Percentiles rank a stretch among this genome's conserved stretches.
phyloP scores from a whole-genome alignment of 1,140 invertebrate genomes.

The Aphelenchoides avenae region DNA sequence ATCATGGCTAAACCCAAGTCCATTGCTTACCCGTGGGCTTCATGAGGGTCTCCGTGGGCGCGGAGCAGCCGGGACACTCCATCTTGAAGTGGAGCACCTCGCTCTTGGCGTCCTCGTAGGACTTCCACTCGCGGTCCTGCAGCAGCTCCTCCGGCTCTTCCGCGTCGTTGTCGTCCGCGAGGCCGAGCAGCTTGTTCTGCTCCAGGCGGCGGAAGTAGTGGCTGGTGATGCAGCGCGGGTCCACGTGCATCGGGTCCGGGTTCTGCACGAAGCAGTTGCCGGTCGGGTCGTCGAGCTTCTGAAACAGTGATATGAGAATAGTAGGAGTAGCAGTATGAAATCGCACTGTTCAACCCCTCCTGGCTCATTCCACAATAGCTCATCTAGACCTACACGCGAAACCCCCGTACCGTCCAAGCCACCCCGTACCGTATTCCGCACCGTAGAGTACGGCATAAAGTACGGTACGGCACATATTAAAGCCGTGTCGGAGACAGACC shows the following conservation, averaged over 20 bases:
- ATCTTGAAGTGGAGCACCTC: constrained; percentile 81
- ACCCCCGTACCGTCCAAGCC: too few relatives aligned
- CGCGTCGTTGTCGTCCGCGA: constrained; percentile 61
- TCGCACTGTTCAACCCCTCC: too few relatives aligned
- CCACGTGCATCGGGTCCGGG: constrained; percentile 68
- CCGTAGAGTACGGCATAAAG: too few relatives aligned
- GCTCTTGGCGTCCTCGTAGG: constrained; percentile 67
- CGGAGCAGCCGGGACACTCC: constrained; percentile 80
- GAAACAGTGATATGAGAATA: too few relatives aligned
- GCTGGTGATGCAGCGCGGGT: constrained; percentile 68
- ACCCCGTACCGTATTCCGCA: too few relatives aligned
- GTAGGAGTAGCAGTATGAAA: too few relatives aligned
- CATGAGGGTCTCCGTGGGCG: constrained; percentile 85
- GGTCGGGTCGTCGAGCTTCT: constrained; percentile 82
- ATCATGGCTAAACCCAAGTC: too few relatives aligned
- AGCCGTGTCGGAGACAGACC: too few relatives aligned
- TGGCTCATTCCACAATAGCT: too few relatives aligned
- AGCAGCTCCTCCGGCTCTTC: constrained; percentile 58
- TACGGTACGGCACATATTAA: too few relatives aligned
- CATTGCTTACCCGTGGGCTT: constrained; percentile 88
- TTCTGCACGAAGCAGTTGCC: constrained; percentile 92
- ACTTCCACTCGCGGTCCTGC: constrained; percentile 55
- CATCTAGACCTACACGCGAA: too few relatives aligned
- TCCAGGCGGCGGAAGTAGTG: constrained; percentile 73
- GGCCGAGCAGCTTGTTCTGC: constrained; percentile 75